These are phyloP conservation scores for Dugesia japonica DNA, from an alignment of 2,888 invertebrate genomes.

Conservation along the genomic window DNA sequence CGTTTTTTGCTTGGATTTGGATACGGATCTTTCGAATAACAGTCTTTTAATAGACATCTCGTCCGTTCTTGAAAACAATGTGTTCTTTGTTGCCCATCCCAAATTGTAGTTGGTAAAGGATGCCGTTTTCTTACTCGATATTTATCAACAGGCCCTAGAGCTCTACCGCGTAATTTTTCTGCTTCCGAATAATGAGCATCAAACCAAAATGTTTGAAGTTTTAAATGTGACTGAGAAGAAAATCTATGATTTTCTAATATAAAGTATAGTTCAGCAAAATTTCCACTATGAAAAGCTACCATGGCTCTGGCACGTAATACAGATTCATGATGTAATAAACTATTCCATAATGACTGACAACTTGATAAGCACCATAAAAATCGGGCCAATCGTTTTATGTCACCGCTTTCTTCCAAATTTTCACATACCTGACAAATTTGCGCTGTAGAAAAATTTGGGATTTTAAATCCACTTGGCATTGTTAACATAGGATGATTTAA, in stretches of 20 bases:
- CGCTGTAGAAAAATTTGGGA: not conserved
- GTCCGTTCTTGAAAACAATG: conserved; percentile 61
- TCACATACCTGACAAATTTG: not conserved
- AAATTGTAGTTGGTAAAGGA: not conserved
- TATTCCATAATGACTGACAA: not conserved
- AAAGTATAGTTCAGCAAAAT: not conserved
- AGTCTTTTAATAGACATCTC: conserved; percentile 75
- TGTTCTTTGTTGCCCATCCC: not conserved
- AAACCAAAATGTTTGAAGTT: not conserved
- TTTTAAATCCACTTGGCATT: not conserved
- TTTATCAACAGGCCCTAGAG: not conserved
- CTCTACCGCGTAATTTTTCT: not conserved
- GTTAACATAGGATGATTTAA: not conserved
- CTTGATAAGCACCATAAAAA: not conserved
- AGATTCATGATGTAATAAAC: not conserved
- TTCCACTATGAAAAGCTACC: not conserved
- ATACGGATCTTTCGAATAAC: conserved; percentile 93
- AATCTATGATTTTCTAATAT: conserved; percentile 1
- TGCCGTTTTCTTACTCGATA: not conserved
- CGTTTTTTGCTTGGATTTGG: conserved; percentile 80
- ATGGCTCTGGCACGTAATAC: not conserved
- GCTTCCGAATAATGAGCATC: conserved; percentile 11
- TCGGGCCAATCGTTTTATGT: not conserved
- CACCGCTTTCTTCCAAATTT: not conserved
- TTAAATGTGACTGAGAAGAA: not conserved